Evolutionary conservation across 53 echinoderm and acorn worm genomes (phyloP).

Genomic region (Holothuria leucospilota): DNA sequence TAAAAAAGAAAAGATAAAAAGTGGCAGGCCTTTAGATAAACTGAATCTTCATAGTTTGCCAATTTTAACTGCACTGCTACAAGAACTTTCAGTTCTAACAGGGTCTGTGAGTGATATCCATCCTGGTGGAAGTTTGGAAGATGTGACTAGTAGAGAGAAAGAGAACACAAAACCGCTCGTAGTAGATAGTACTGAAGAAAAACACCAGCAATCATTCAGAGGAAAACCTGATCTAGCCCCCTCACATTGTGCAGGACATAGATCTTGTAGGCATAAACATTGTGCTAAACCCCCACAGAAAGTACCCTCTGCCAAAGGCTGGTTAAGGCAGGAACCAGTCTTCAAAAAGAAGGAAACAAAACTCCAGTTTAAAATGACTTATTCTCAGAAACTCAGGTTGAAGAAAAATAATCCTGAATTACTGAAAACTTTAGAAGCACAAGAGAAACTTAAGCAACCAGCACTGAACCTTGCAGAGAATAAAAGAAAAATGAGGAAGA

Average conservation of each 20-base stretch:
- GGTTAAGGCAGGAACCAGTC: conserved; percentile 82
- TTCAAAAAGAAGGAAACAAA: conserved; percentile 55
- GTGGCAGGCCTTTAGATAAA: too few relatives aligned
- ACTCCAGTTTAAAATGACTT: conserved; percentile 87
- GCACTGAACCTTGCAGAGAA: not conserved
- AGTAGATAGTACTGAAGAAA: not conserved
- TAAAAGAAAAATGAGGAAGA: conserved; percentile 13
- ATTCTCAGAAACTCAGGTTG: conserved; percentile 90
- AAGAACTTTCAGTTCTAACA: conserved; percentile 80
- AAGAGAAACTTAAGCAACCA: conserved; percentile 62
- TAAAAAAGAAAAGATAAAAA: not conserved
- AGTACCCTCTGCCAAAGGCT: conserved; percentile 77
- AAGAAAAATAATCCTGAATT: conserved; percentile 90
- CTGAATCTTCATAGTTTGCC: conserved; percentile 52
- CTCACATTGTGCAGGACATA: conserved; percentile 25
- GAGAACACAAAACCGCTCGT: not conserved
- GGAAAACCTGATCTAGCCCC: not conserved
- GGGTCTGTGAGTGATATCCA: conserved; percentile 30
- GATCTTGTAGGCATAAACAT: conserved; percentile 75
- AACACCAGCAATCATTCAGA: not conserved
- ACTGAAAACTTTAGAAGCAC: conserved; percentile 62
- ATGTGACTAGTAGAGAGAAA: not conserved
- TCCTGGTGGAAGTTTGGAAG: not conserved
- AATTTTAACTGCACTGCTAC: conserved; percentile 77
- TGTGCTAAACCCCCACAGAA: conserved; percentile 73